Evolutionary conservation across 2,113 vertebrate genomes (phyloP), one percentile per base, ranked within the genome.

Genomic region (Phyllopteryx taeniolatus): DNA sequence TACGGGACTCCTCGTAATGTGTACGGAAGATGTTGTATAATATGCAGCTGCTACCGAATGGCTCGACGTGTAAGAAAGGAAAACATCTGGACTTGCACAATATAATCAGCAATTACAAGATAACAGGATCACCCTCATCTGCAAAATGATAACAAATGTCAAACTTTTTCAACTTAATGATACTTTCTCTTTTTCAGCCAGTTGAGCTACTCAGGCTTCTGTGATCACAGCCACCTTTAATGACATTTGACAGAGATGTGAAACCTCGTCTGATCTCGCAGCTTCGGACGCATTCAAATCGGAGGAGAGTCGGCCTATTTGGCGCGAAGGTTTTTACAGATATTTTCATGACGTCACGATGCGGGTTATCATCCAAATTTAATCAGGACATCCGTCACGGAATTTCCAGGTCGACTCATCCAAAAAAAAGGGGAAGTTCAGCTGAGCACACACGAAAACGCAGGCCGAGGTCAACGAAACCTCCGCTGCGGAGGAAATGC

Each of bases 321-420:
- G 0, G 1, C 2, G 22, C 11, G 9, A 63, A 61, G 5, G 5
- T 35, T 4, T 43, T 11, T 8, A 20, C 22, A 59, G 2, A 13
- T 5, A 5, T 12, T 64, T 63, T 35, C 42, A 63, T n/a, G 31
- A 61, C 19, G 57, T 20, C 17, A 43, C 15, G n/a, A 5, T 43
- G 10, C 27, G 63, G 63, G 63, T 27, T 66, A 5, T 46, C 43
- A n/a, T 42, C 43, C 27, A 22, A 46, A 31, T 46, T 1, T 66
- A 22, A 22, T 66, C 63, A 22, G 43, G 44, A 22, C 63, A 66
- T 8, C 44, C n/a, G 43, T 46, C 43, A 9, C 22, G 46, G 22
- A 22, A 66, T 66, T 66, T 66, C 63, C 22, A 46, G 12, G 20
- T 44, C 47, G 43, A 66, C 43, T 11, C 43, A 46, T 66, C 63